phyloP scores from a whole-genome alignment of 1,140 invertebrate species.

The Zaprionus ornatus region DNA sequence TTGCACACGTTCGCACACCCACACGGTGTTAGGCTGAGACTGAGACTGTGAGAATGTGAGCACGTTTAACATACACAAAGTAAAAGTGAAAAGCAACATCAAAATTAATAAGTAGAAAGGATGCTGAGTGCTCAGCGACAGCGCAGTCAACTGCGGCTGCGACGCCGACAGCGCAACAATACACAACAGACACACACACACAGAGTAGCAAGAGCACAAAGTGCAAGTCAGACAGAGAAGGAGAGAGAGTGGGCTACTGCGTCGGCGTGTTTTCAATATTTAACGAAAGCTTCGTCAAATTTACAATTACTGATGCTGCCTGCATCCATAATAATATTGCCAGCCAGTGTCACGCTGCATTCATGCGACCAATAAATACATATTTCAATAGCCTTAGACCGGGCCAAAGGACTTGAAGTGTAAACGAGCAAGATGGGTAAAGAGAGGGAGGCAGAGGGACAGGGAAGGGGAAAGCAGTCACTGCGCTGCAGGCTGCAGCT shows the following conservation, averaged over 20 bases:
- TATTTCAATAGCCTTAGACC: slow-evolving; percentile 4
- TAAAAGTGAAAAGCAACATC: slow-evolving; percentile 82
- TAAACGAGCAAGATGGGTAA: background rate
- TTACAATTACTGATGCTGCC: background rate
- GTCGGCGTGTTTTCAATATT: slow-evolving; percentile 69
- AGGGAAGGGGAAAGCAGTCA: background rate
- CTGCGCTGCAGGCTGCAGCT: slow-evolving; percentile 30
- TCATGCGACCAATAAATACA: background rate
- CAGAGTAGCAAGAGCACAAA: slow-evolving; percentile 30
- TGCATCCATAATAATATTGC: slow-evolving; percentile 1
- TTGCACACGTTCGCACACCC: slow-evolving; percentile 15
- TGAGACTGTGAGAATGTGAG: slow-evolving; percentile 15
- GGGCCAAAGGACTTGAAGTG: background rate
- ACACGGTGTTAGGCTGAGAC: slow-evolving; percentile 6
- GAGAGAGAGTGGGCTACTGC: slow-evolving; percentile 37
- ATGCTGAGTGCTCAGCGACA: slow-evolving; percentile 56
- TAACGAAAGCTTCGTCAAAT: slow-evolving; percentile 66
- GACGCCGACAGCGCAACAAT: slow-evolving; percentile 36
- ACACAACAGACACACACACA: slow-evolving; percentile 37
- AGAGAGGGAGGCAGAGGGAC: background rate
- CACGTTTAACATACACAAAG: slow-evolving; percentile 76
- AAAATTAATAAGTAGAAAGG: slow-evolving; percentile 82
- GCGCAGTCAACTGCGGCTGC: slow-evolving; percentile 24
- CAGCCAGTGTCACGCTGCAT: slow-evolving; percentile 2
- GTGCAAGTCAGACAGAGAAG: slow-evolving; percentile 29